Conservation (phyloP, 64 coral and sea anemone genomes). For the Cladopsammia gracilis region DNA sequence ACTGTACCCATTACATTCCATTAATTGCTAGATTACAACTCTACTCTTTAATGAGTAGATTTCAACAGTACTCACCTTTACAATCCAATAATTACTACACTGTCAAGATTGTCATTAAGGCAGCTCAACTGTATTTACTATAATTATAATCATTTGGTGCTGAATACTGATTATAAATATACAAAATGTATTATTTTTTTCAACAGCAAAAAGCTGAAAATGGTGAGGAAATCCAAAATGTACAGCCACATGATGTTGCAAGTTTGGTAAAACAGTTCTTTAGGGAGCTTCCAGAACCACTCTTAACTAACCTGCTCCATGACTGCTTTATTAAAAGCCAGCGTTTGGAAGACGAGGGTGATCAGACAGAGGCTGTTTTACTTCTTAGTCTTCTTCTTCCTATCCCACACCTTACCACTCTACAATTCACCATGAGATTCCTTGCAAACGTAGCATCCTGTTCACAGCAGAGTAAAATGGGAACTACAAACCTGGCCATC, state of each 20-base stretch:
- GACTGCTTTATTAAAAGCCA: constrained; percentile 89
- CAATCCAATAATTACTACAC: too few relatives aligned
- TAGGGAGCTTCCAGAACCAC: constrained; percentile 88
- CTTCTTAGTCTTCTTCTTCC: constrained; percentile 90
- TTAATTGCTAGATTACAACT: too few relatives aligned
- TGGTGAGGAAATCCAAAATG: constrained; percentile 81
- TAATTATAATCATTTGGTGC: too few relatives aligned
- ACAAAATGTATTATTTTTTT: neutral
- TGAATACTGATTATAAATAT: neutral
- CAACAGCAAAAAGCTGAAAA: constrained; percentile 87
- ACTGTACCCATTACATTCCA: too few relatives aligned
- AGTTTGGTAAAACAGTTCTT: constrained; percentile 98
- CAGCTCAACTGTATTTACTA: too few relatives aligned
- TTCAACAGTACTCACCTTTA: too few relatives aligned
- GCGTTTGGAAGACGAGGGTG: constrained; percentile 70
- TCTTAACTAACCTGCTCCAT: constrained; percentile 86
- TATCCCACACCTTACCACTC: constrained; percentile 78
- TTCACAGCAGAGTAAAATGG: constrained; percentile 91
- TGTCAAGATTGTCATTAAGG: too few relatives aligned
- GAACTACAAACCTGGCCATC: constrained; percentile 92
- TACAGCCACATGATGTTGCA: constrained; percentile 97
- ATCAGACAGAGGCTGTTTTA: constrained; percentile 71
- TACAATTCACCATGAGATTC: constrained; percentile 94
- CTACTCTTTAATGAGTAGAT: too few relatives aligned
- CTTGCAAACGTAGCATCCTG: constrained; percentile 84